Percentiles rank a stretch among this genome's conserved stretches.
phyloP scores from a whole-genome alignment of 2,113 vertebrate genomes.

The Peromyscus californicus region DNA sequence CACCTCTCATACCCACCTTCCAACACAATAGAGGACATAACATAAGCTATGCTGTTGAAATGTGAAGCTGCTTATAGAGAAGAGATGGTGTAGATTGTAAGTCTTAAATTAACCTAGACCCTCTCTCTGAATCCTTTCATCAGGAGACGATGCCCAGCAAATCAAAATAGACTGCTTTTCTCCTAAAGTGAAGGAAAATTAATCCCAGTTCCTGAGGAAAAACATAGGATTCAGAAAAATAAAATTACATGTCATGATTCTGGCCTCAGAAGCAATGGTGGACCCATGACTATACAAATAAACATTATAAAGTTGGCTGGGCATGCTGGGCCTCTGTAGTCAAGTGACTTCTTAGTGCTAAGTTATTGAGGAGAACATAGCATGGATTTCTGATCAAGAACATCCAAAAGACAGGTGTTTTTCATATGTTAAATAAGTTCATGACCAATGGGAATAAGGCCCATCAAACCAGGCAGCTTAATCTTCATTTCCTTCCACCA shows the following conservation, averaged over 20 bases:
- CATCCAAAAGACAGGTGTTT: not conserved
- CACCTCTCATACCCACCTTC: not conserved
- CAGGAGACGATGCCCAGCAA: not conserved
- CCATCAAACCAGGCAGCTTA: not conserved
- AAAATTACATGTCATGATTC: not conserved
- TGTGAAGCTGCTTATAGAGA: not conserved
- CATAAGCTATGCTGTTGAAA: fast-evolving
- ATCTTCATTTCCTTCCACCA: not conserved
- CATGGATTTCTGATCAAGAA: not conserved
- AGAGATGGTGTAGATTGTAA: not conserved
- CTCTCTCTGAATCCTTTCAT: not conserved
- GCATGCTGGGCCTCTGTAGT: not conserved
- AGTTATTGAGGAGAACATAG: not conserved
- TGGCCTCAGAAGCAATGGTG: not conserved
- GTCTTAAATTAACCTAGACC: not conserved
- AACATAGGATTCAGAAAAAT: not conserved
- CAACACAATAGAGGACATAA: not conserved
- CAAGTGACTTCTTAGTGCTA: not conserved
- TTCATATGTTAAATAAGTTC: not conserved
- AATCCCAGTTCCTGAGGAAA: not conserved
- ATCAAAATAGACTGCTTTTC: not conserved
- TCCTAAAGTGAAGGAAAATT: not conserved
- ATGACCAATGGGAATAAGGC: not conserved
- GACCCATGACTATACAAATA: not conserved
- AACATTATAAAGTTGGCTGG: not conserved